phyloP scores from a whole-genome alignment of 2,888 invertebrate species.

The Dicyrtomina minuta region DNA sequence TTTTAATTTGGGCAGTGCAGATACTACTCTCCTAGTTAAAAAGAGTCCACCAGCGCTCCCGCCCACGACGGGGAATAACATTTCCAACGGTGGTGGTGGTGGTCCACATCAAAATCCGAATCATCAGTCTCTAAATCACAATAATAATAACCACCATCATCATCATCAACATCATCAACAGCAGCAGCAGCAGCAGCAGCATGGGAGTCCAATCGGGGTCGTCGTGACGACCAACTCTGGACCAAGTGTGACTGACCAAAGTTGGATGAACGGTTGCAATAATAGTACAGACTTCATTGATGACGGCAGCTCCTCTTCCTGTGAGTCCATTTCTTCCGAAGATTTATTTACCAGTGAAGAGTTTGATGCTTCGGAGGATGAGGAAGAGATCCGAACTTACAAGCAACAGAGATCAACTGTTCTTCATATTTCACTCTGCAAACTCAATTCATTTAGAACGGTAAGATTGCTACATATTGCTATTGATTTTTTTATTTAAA shows the following conservation, averaged over 20 bases:
- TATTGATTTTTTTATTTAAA: not conserved
- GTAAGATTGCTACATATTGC: no score
- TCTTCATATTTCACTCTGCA: conserved; percentile 59
- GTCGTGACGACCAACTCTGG: not conserved
- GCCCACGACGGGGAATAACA: not conserved
- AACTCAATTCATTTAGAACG: conserved; percentile 57
- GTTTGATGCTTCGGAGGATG: conserved; percentile 48
- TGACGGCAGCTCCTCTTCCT: conserved; percentile 51
- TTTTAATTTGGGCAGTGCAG: conserved; percentile 51
- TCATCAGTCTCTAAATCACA: not conserved
- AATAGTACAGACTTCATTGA: conserved; percentile 45
- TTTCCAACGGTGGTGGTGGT: no score
- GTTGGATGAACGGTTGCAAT: conserved; percentile 34
- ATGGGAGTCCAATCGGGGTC: no score
- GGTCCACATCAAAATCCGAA: not conserved
- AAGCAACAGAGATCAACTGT: conserved; percentile 57
- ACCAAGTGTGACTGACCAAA: conserved; percentile 15
- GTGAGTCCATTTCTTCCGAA: conserved; percentile 51
- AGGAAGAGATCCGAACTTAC: conserved; percentile 53
- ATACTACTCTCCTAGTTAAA: conserved; percentile 48
- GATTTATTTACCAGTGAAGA: conserved; percentile 53
- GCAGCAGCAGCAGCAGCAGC: not conserved
- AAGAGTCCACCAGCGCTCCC: conserved; percentile 28
- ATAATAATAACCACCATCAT: not conserved
- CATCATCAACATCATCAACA: not conserved